These are phyloP conservation scores for Lasioglossum lativentre DNA, from an alignment of 2,888 invertebrate genomes.

Conservation along the genomic window DNA sequence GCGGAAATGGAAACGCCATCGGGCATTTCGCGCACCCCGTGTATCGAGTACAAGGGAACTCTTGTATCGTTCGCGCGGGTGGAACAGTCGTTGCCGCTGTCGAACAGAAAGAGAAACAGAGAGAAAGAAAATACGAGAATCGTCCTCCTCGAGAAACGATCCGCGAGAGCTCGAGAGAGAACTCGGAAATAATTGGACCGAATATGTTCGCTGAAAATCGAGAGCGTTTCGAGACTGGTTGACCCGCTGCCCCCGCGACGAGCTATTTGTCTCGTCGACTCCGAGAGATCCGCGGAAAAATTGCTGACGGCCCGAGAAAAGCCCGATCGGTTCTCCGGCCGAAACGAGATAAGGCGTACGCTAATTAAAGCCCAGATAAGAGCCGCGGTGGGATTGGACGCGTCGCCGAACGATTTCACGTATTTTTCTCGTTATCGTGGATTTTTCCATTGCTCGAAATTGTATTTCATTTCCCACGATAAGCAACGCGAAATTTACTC, in stretches of 20 bases:
- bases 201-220: conserved; percentile 21
- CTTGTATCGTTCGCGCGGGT: conserved; percentile 34
- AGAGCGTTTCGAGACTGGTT: background rate
- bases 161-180: background rate
- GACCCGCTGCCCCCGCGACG: conserved; percentile 31
- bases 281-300: background rate
- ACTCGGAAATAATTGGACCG: background rate
- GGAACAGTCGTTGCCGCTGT: background rate
- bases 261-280: background rate
- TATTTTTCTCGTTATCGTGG: conserved; percentile 62
- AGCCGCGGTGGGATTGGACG: conserved; percentile 56
- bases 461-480: conserved; percentile 44
- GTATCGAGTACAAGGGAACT: conserved; percentile 61
- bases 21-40: conserved; percentile 64
- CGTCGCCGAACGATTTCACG: conserved; percentile 55
- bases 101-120: background rate
- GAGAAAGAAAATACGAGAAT: background rate
- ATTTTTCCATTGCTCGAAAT: conserved; percentile 51
- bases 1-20: conserved; percentile 66
- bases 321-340: conserved; percentile 57
- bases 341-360: conserved; percentile 67
- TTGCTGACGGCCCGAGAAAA: conserved; percentile 40
- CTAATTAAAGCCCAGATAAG: conserved; percentile 68
- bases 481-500: conserved; percentile 12
- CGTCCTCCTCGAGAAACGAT: background rate